Evolutionary conservation across 2,888 invertebrate genomes (phyloP).

Genomic region (Hydraecia micacea): DNA sequence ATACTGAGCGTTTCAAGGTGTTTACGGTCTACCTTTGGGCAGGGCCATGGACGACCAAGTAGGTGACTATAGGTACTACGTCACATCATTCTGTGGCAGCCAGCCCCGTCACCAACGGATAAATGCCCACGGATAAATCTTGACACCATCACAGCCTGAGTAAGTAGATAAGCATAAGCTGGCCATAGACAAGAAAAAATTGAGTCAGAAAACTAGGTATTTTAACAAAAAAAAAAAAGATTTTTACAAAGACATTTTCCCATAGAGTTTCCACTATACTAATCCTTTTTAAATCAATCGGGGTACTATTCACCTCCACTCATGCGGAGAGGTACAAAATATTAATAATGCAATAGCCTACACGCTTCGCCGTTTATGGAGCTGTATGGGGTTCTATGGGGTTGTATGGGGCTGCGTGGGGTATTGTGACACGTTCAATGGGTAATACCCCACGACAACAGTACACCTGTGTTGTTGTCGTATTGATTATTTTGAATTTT

Average conservation of each 20-base stretch:
- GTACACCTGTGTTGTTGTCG: slow-evolving; percentile 62
- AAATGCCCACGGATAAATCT: too few relatives aligned
- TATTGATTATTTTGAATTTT: slow-evolving; percentile 61
- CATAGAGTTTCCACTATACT: slow-evolving; percentile 34
- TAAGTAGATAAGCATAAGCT: too few relatives aligned
- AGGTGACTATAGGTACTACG: too few relatives aligned
- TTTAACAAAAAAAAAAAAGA: too few relatives aligned
- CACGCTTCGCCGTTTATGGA: slow-evolving; percentile 63
- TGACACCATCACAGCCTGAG: too few relatives aligned
- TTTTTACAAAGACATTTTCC: neutral
- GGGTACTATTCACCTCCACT: slow-evolving; percentile 41
- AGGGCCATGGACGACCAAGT: too few relatives aligned
- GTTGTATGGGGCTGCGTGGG: slow-evolving; percentile 51
- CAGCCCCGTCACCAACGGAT: too few relatives aligned
- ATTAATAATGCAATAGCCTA: slow-evolving; percentile 58
- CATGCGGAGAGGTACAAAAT: slow-evolving; percentile 54
- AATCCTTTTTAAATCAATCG: slow-evolving; percentile 63
- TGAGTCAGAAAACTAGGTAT: too few relatives aligned
- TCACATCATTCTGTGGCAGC: too few relatives aligned
- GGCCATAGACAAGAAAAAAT: too few relatives aligned
- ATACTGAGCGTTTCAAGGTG: too few relatives aligned
- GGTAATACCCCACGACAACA: slow-evolving; percentile 66
- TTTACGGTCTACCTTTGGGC: too few relatives aligned
- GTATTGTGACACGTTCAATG: slow-evolving; percentile 66
- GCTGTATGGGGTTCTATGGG: slow-evolving; percentile 44